A percentile compares a stretch with the other conserved stretches of the same genome.
These are phyloP conservation scores for Dorcus parallelipipedus DNA, from an alignment of 2,888 invertebrate genomes.

Conservation along the genomic window DNA sequence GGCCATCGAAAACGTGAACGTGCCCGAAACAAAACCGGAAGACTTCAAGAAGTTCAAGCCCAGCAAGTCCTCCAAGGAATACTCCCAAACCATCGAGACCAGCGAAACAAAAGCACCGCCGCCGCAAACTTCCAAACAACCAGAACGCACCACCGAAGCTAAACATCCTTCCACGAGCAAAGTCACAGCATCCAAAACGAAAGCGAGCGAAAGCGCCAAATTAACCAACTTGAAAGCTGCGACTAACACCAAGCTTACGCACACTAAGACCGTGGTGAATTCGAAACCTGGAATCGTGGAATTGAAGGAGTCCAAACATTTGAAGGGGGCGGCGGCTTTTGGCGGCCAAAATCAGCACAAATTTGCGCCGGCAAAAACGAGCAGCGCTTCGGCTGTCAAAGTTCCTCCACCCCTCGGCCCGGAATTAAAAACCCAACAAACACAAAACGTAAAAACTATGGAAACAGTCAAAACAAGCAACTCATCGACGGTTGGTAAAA, in stretches of 20 bases:
- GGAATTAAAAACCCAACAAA: background rate
- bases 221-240: background rate
- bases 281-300: background rate
- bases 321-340: background rate
- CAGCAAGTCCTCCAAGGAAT: background rate
- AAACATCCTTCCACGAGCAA: background rate
- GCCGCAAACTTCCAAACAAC: no score
- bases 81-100: background rate
- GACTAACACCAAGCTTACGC: no score
- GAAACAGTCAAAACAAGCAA: background rate
- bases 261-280: no score
- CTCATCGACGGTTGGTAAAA: no score
- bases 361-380: background rate
- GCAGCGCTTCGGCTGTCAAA: background rate
- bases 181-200: background rate
- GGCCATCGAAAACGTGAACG: slow-evolving; percentile 6
- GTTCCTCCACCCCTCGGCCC: background rate
- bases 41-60: slow-evolving; percentile 3
- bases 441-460: background rate
- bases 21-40: slow-evolving; percentile 2
- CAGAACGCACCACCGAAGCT: background rate
- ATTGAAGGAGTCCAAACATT: background rate
- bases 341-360: background rate
- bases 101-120: no score
- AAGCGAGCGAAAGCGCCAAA: background rate